Percentiles rank a stretch among this genome's conserved stretches.
Conservation (phyloP, 2,888 invertebrate species). For the Scotopteryx bipunctaria region DNA sequence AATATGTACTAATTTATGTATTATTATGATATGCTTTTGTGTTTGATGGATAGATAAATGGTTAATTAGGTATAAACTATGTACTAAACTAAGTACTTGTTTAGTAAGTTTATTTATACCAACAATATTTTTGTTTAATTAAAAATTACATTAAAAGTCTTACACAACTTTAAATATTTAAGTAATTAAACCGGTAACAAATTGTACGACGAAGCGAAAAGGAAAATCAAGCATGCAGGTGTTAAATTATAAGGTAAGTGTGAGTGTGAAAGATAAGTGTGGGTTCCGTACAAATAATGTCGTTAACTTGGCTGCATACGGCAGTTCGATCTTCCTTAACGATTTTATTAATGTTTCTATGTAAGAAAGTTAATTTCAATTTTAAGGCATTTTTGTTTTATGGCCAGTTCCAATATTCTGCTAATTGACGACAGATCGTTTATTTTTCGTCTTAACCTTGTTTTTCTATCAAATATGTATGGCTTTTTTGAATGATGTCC, state of each 20-base stretch:
- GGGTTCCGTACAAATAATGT: constrained; percentile 14
- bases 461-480: background rate
- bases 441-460: too few species aligned
- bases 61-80: too few species aligned
- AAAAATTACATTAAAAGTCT: background rate
- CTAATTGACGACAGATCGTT: too few species aligned
- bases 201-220: constrained; percentile 11
- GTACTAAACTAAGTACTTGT: too few species aligned
- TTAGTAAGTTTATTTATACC: too few species aligned
- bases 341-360: background rate
- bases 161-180: constrained; percentile 6
- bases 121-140: too few species aligned
- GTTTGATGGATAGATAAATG: too few species aligned
- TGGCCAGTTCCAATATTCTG: too few species aligned
- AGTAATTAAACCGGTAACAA: constrained; percentile 7
- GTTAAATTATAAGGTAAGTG: constrained; percentile 11
- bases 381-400: background rate
- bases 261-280: background rate
- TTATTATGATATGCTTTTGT: too few species aligned
- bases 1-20: background rate
- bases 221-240: constrained; percentile 14
- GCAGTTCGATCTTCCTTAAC: background rate
- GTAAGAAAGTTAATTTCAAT: background rate
- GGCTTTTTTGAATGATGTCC: too few species aligned
- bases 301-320: background rate